Evolutionary conservation across 2,888 invertebrate species (phyloP).

Genomic region (Rhorus exstirpatorius): DNA sequence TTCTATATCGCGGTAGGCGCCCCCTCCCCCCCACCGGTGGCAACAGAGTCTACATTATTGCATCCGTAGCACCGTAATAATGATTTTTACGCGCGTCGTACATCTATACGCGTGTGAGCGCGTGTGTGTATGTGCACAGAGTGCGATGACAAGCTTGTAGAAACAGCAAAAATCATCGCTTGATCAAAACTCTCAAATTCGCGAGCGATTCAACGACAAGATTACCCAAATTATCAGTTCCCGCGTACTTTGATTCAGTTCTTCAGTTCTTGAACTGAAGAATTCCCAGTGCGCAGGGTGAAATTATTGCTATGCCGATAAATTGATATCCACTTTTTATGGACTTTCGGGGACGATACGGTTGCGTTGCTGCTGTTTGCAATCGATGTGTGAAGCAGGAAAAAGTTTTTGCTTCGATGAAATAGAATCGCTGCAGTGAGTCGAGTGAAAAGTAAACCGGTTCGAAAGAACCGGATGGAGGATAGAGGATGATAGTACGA

Average conservation of each 20-base stretch:
- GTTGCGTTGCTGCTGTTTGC: neutral
- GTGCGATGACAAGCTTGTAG: conserved; percentile 25
- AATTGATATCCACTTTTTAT: conserved; percentile 56
- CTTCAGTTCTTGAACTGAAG: conserved; percentile 22
- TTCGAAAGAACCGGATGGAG: conserved; percentile 24
- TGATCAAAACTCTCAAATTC: conserved; percentile 4
- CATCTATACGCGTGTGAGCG: conserved; percentile 14
- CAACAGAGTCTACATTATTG: conserved; percentile 58
- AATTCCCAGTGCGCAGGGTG: neutral
- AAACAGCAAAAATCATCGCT: conserved; percentile 11
- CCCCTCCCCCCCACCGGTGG: conserved; percentile 49
- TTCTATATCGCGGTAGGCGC: conserved; percentile 62
- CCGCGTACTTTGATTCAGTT: conserved; percentile 66
- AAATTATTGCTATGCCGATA: conserved; percentile 60
- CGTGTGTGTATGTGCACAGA: conserved; percentile 1
- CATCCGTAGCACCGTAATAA: conserved; percentile 62
- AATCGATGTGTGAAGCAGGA: neutral
- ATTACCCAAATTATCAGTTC: conserved; percentile 69
- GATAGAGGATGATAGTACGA: conserved; percentile 41
- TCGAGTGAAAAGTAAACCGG: conserved; percentile 38
- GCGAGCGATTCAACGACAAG: conserved; percentile 59
- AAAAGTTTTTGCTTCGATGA: conserved; percentile 40
- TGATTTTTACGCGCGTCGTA: conserved; percentile 57
- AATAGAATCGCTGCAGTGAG: conserved; percentile 54
- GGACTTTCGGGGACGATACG: conserved; percentile 12